phyloP scores from a whole-genome alignment of 2,888 invertebrate species.

The Zygaena filipendulae region DNA sequence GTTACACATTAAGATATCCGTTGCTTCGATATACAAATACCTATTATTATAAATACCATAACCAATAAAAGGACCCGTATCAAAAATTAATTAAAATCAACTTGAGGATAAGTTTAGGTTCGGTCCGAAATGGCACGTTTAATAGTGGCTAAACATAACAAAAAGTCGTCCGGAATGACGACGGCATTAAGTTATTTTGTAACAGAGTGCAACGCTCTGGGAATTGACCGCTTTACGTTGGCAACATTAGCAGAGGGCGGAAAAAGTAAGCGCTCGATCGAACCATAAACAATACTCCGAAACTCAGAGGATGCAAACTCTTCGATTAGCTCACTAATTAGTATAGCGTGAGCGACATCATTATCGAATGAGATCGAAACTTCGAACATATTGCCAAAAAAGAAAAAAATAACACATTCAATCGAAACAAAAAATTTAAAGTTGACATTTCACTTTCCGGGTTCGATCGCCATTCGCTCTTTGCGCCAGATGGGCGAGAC shows the following conservation, averaged over 20 bases:
- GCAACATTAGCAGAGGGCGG: conserved; percentile 30
- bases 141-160: conserved; percentile 45
- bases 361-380: no score
- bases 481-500: conserved; percentile 36
- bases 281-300: conserved; percentile 45
- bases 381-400: no score
- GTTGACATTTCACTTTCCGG: conserved; percentile 54
- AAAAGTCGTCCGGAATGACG: conserved; percentile 43
- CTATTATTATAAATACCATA: no score
- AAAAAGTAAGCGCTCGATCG: conserved; percentile 33
- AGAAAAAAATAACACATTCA: background rate
- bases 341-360: conserved; percentile 17
- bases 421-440: conserved; percentile 24
- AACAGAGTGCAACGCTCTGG: conserved; percentile 54
- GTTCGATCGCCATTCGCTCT: no score
- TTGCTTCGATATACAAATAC: no score
- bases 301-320: conserved; percentile 36
- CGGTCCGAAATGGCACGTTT: conserved; percentile 40
- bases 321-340: conserved; percentile 30
- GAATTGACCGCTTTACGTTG: conserved; percentile 46
- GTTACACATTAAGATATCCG: no score
- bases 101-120: conserved; percentile 47
- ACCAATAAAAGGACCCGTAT: conserved; percentile 40
- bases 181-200: conserved; percentile 52
- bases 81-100: conserved; percentile 53